Evolutionary conservation across 1,140 invertebrate genomes (phyloP), one percentile per base, ranked within the genome.

Genomic region (Campodea augens): DNA sequence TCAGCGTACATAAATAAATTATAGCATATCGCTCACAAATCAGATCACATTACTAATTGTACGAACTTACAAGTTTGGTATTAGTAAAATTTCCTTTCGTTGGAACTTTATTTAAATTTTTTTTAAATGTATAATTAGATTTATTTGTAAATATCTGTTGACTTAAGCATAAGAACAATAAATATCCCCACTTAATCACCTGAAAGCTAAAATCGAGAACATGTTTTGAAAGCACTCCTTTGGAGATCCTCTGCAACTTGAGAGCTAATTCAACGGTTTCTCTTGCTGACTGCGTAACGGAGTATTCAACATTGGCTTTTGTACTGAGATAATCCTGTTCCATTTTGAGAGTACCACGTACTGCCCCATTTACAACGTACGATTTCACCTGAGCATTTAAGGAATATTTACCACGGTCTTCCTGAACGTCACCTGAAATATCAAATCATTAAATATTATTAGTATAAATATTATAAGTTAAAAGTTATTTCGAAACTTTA

Each of bases 291-390:
- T 52, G 25, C 25, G 52, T 37, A 29, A 54, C 49, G 5, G 50
- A 55, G 39, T 60, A 60, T 4, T 58, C 52, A 13, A 52, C 41
- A 20, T 37, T 51, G 5, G 52, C 22, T 42, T 57, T 56, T 2
- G 53, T 41, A 15, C 47, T 51, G 19, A 56, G 45, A 29, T 52
- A 44, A 19, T 43, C 53, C 12, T 50, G 48, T 10, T 48, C 49
- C 1, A 52, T 4, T 15, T 52, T 44, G 20, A 54, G 39, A 20
- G 49, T 52, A 5, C 53, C 55, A 38, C 48, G 50, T 1, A 58
- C 25, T n/a, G 41, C 53, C 21, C 54, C 50, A 41, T 55, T 52
- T 4, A 59, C 22, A 2, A 50, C 13, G 18, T 53, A 57, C 13
- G 55, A 57, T 18, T 53, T 51, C 7, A 57, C 25, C 12, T 37